Base-by-base conservation (phyloP, 2,113 vertebrate species). In the Lophotis ruficrista region DNA sequence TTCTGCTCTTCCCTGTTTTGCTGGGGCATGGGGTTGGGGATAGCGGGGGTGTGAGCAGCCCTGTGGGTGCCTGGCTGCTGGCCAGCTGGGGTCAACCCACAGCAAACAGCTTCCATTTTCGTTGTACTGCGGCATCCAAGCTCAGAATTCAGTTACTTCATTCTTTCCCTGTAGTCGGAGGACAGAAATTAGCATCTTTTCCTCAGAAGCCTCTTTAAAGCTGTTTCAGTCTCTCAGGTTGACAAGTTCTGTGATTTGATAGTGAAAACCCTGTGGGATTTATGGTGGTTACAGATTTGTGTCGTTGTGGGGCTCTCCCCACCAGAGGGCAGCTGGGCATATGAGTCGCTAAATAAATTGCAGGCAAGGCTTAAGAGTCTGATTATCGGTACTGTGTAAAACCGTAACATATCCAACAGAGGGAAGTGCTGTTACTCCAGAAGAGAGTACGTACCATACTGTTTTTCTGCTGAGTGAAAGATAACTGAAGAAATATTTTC, bases 291-390 rank as follows among this genome's bases (percentile, higher is more conserved):
- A n/a, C 22, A 25, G 48, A 4, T 70, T 12, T 31, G 28, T 66
- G 47, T 50, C 14, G 61, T 35, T 35, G 65, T 33, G 72, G 21
- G 51, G 28, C 51, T 77, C 20, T 83, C 25, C 62, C 94, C 94
- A 91, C 24, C 68, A 94, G 94, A 80, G 91, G 89, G 94, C 92
- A 85, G 78, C 84, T 68, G 1, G 31, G 61, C 28, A 18, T 15
- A 8, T 9, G 9, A 51, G 50, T 27, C 7, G 7, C 33, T 35
- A 47, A 47, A 38, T 9, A 38, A 64, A 60, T 54, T 13, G 14
- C 22, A 20, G 51, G 35, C 50, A 24, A 1, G 19, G 37, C 38
- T 83, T 33, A 3, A 13, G 31, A 51, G 24, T 31, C 72, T 45
- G 7, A 7, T 31, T 20, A 4, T 11, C 21, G 16, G 12, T 28